Conservation (phyloP, 2,888 invertebrate genomes). For the Ennomos fuscantarius region DNA sequence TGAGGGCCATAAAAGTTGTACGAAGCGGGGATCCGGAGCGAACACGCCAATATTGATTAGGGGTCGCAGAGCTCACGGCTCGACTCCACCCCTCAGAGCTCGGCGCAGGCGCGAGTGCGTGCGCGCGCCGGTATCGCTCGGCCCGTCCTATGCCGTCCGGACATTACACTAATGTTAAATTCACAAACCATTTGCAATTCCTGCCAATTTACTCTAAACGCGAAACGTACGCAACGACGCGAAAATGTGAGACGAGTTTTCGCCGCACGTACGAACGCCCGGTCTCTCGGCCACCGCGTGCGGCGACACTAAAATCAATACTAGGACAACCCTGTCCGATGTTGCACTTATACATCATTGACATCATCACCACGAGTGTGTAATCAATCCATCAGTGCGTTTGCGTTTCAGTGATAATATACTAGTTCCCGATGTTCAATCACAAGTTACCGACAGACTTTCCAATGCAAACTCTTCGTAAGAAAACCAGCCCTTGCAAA, state of each 20-base stretch:
- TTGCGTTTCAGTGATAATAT: conserved; percentile 74
- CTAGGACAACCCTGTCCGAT: conserved; percentile 56
- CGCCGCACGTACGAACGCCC: conserved; percentile 42
- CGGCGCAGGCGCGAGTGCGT: conserved; percentile 32
- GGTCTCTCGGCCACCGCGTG: conserved; percentile 49
- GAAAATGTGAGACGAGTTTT: conserved; percentile 42
- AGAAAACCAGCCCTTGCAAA: conserved; percentile 97
- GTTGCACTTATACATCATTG: conserved; percentile 55
- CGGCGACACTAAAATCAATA: conserved; percentile 70
- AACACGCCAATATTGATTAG: conserved; percentile 81
- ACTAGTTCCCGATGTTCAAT: conserved; percentile 80
- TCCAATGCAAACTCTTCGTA: conserved; percentile 95
- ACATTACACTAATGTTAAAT: conserved; percentile 56
- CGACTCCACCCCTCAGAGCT: conserved; percentile 43
- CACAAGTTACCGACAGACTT: conserved; percentile 85
- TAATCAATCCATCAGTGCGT: conserved; percentile 64
- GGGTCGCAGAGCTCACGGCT: conserved; percentile 53
- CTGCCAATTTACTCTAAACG: conserved; percentile 35
- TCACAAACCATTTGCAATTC: conserved; percentile 37
- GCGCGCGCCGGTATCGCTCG: conserved; percentile 51
- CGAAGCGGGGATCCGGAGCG: conserved; percentile 62
- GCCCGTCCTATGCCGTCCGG: conserved; percentile 50
- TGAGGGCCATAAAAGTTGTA: conserved; percentile 66
- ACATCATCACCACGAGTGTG: conserved; percentile 52
- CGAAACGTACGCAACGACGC: conserved; percentile 32